Evolutionary conservation across 64 coral and sea anemone genomes (phyloP).

Genomic region (Montipora efflorescens): DNA sequence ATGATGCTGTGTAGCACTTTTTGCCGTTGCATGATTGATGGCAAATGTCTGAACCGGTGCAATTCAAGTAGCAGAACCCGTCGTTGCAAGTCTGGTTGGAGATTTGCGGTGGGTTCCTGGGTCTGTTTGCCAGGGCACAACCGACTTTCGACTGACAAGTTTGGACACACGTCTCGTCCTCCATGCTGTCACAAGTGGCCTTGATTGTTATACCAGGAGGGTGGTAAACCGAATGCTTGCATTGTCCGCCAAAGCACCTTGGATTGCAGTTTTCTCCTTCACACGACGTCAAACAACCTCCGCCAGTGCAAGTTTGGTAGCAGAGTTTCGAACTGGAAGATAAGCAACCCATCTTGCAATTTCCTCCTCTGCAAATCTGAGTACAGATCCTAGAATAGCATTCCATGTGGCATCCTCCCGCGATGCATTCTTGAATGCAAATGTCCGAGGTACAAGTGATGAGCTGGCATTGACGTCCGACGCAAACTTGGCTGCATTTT

Average conservation of each 20-base stretch:
- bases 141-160: background rate
- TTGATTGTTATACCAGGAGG: slow-evolving; percentile 14
- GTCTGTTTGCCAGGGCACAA: slow-evolving; percentile 42
- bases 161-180: slow-evolving; percentile 22
- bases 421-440: slow-evolving; percentile 74
- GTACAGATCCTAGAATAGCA: slow-evolving; percentile 73
- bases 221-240: slow-evolving; percentile 13
- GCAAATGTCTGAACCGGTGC: slow-evolving; percentile 45
- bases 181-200: slow-evolving; percentile 5
- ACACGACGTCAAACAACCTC: slow-evolving; percentile 74
- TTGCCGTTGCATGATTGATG: slow-evolving; percentile 41
- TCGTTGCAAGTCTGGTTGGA: slow-evolving; percentile 75
- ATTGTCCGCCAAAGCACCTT: slow-evolving; percentile 37
- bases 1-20: slow-evolving; percentile 69
- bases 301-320: slow-evolving; percentile 73
- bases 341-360: slow-evolving; percentile 74
- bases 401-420: slow-evolving; percentile 61
- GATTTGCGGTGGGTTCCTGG: slow-evolving; percentile 48
- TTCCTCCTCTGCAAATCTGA: slow-evolving; percentile 84
- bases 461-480: slow-evolving; percentile 61
- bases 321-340: slow-evolving; percentile 49
- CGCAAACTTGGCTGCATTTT: slow-evolving; percentile 64
- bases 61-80: slow-evolving; percentile 61
- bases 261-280: slow-evolving; percentile 64
- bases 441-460: slow-evolving; percentile 60